Evolutionary conservation across 2,113 vertebrate species (phyloP).

Genomic region (Equus quagga): DNA sequence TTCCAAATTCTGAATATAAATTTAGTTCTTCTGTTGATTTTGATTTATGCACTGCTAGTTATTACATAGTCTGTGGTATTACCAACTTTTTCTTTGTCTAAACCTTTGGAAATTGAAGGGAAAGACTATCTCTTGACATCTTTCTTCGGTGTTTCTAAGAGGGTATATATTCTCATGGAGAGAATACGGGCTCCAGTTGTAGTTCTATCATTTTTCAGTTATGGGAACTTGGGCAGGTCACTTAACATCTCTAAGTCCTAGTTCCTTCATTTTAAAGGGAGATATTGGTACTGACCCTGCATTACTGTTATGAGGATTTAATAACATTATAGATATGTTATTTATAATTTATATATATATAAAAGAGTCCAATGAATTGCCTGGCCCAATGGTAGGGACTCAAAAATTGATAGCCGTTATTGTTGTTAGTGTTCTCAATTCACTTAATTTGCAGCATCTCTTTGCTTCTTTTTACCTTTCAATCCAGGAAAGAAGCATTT

Average conservation of each 20-base stretch:
- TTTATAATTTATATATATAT: neutral
- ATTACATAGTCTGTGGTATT: neutral
- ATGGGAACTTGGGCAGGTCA: neutral
- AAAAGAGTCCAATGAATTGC: neutral
- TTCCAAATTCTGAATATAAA: conserved; percentile 71
- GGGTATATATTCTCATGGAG: neutral
- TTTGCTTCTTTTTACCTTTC: conserved; percentile 48
- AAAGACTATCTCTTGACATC: neutral
- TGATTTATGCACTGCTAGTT: neutral
- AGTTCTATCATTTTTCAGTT: neutral
- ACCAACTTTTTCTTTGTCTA: neutral
- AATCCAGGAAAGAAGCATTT: neutral
- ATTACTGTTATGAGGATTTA: neutral
- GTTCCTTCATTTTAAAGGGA: neutral
- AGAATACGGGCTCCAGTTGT: neutral
- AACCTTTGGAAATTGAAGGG: neutral
- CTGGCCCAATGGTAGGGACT: neutral
- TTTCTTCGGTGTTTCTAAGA: neutral
- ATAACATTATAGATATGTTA: neutral
- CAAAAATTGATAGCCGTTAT: neutral
- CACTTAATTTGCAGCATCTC: neutral
- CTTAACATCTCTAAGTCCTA: neutral
- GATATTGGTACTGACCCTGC: neutral
- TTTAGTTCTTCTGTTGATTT: conserved; percentile 63
- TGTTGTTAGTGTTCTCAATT: neutral